Evolutionary conservation across 2,888 invertebrate genomes (phyloP), one percentile per base, ranked within the genome.

Genomic region (Agrochola lota): DNA sequence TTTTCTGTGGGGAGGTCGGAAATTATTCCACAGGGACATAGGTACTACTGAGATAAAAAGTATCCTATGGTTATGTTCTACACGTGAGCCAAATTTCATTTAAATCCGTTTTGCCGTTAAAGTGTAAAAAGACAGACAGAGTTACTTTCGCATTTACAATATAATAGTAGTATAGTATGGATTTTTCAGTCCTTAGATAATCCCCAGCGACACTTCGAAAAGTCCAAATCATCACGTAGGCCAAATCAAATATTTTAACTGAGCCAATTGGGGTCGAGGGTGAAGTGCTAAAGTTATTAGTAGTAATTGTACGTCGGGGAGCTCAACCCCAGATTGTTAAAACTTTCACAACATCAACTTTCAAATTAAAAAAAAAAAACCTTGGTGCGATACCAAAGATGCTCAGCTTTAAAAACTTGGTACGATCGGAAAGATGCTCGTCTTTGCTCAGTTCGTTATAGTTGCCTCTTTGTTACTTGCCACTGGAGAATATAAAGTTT

Each of bases 201-300:
- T 60, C 35, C 46, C 40, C 5, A 30, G n/a, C 17, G 26, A 55
- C 43, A 40, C 43, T n/a, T 68, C 20, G 8, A 26, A 81, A 73
- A 55, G n/a, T 70, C 59, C 12, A 30, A 73, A 73, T 69, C 62
- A 70, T 71, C 71, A 76, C 78, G 77, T 74, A 80, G 67, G 46
- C 57, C n/a, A 68, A 77, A 81, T 84, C 62, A 74, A 79, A 81
- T 83, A 83, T 84, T 84, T 83, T 80, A 85, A 89, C 85, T 83
- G 71, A 60, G 68, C 76, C 80, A 73, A 76, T 77, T 66, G 78
- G 62, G 80, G 74, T 84, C 73, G 26, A 63, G 70, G 69, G 67
- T 66, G 75, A 82, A 88, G 80, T 85, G 80, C 40, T 68, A 71
- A 85, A 89, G 89, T 87, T 89, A 84, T 89, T 86, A 83, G 81